Evolutionary conservation across 1,140 invertebrate genomes (phyloP).

Genomic region (Apolygus lucorum): DNA sequence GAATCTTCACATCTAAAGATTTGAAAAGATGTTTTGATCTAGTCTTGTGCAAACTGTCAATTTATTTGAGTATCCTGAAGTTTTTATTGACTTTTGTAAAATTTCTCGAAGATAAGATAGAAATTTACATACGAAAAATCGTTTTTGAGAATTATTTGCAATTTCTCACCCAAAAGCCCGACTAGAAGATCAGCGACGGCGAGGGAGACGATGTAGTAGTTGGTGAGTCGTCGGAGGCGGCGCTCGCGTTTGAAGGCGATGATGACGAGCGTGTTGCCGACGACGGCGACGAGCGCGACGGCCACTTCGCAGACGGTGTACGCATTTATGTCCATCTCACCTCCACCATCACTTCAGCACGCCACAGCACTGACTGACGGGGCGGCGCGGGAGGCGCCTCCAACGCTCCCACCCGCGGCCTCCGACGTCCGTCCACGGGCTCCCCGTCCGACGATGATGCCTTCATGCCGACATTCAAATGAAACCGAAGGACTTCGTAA

Average conservation of each 20-base stretch:
- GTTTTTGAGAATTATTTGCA: too few species aligned
- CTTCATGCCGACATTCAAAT: too few species aligned
- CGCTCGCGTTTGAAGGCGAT: slow-evolving; percentile 69
- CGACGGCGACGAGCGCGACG: slow-evolving; percentile 67
- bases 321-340: slow-evolving; percentile 31
- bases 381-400: not conserved
- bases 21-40: too few species aligned
- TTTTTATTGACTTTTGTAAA: too few species aligned
- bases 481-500: too few species aligned
- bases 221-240: slow-evolving; percentile 67
- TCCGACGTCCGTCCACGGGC: slow-evolving; percentile 33
- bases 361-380: not conserved
- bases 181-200: slow-evolving; percentile 77
- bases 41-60: too few species aligned
- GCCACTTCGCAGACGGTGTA: slow-evolving; percentile 68
- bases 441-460: slow-evolving; percentile 18
- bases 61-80: too few species aligned
- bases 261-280: slow-evolving; percentile 78
- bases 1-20: too few species aligned
- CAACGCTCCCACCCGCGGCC: slow-evolving; percentile 36
- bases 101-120: too few species aligned
- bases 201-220: slow-evolving; percentile 84
- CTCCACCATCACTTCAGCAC: slow-evolving; percentile 6
- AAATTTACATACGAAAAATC: too few species aligned
- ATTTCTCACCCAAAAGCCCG: slow-evolving; percentile 48